phyloP scores from a whole-genome alignment of 1,140 invertebrate genomes.

The Pseudomyrmex concolor region DNA sequence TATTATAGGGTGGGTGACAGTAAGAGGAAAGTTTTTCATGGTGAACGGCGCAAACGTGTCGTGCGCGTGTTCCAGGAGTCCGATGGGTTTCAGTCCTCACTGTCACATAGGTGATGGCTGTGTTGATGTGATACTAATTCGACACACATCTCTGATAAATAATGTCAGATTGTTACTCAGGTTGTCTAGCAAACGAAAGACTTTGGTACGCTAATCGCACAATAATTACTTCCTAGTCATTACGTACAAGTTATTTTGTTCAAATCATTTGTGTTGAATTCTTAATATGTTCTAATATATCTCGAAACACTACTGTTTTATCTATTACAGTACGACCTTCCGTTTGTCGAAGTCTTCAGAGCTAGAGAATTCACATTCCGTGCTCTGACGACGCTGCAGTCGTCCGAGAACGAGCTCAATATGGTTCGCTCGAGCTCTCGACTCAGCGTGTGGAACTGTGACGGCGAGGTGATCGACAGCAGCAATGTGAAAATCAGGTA shows the following conservation, averaged over 20 bases:
- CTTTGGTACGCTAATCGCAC: slow-evolving; percentile 83
- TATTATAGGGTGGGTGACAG: slow-evolving; percentile 86
- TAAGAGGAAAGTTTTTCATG: slow-evolving; percentile 91
- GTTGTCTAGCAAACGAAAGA: slow-evolving; percentile 86
- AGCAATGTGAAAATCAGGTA: slow-evolving; percentile 89
- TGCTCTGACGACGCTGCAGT: slow-evolving; percentile 81
- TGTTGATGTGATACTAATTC: slow-evolving; percentile 91
- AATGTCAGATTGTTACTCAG: slow-evolving; percentile 90
- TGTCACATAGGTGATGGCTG: slow-evolving; percentile 94
- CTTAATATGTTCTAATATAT: too few relatives aligned
- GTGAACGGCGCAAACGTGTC: slow-evolving; percentile 92
- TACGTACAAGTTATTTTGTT: not conserved
- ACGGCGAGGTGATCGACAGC: slow-evolving; percentile 91
- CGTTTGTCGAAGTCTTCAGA: slow-evolving; percentile 92
- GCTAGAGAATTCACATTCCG: slow-evolving; percentile 91
- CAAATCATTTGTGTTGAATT: not conserved
- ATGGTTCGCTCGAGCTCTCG: slow-evolving; percentile 76
- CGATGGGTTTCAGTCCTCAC: slow-evolving; percentile 91
- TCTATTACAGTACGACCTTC: slow-evolving; percentile 88
- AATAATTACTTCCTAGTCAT: too few relatives aligned
- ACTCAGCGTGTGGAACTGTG: slow-evolving; percentile 93
- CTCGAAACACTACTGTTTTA: not conserved
- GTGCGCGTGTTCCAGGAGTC: slow-evolving; percentile 91
- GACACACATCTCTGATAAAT: slow-evolving; percentile 90
- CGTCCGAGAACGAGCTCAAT: slow-evolving; percentile 72